Evolutionary conservation across 2,113 vertebrate species (phyloP).

Genomic region (Archilochus colubris): DNA sequence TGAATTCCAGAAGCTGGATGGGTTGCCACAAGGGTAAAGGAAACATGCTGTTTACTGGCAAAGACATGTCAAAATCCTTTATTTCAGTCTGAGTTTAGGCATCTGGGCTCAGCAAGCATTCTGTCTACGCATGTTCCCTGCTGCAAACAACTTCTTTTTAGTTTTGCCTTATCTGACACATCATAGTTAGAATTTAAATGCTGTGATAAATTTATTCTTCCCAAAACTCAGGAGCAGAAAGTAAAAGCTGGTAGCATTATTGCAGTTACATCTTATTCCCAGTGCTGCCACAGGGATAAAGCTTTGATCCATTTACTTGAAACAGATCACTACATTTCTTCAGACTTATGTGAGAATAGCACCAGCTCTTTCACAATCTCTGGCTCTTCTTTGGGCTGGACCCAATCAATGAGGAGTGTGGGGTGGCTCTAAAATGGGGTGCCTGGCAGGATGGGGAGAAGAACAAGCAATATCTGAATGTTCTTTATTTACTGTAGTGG

Average conservation of each 20-base stretch:
- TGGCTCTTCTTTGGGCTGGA: background rate
- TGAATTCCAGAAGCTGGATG: background rate
- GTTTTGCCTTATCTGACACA: background rate
- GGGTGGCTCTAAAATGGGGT: background rate
- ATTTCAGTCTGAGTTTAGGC: background rate
- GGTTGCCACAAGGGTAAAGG: background rate
- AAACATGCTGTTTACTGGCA: background rate
- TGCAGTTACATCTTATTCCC: background rate
- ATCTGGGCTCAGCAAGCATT: background rate
- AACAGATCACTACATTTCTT: background rate
- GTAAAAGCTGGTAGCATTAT: background rate
- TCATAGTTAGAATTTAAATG: background rate
- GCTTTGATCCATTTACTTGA: background rate
- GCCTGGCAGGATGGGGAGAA: background rate
- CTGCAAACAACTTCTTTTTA: background rate
- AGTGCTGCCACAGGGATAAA: background rate
- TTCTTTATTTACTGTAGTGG: background rate
- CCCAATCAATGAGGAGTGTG: rapidly evolving
- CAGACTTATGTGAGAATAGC: too few relatives aligned
- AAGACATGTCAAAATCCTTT: background rate
- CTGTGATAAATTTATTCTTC: background rate
- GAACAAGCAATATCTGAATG: background rate
- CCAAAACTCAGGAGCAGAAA: background rate
- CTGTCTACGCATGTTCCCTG: background rate
- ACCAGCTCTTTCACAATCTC: background rate